Evolutionary conservation across 1,140 invertebrate genomes (phyloP).

Genomic region (Drosophila mayri): DNA sequence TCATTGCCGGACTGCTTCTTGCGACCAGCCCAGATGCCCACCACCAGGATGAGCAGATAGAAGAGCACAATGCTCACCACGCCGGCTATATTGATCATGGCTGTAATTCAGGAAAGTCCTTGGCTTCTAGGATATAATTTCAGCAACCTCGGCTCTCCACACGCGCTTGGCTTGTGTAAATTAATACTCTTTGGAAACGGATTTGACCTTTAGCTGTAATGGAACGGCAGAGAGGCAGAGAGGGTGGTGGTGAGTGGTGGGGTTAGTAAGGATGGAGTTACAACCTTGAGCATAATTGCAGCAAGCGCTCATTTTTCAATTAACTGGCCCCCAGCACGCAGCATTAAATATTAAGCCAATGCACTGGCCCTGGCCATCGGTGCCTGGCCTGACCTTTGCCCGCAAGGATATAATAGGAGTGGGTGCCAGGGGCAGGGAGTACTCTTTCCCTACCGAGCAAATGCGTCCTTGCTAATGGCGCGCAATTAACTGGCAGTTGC

Average conservation of each 20-base stretch:
- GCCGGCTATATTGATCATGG: constrained; percentile 96
- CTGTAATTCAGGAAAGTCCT: constrained; percentile 66
- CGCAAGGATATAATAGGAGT: constrained; percentile 46
- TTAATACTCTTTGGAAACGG: constrained; percentile 41
- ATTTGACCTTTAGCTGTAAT: constrained; percentile 58
- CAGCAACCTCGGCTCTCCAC: constrained; percentile 2
- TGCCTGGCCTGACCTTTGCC: constrained; percentile 57
- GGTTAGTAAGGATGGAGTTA: constrained; percentile 1
- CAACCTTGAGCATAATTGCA: constrained; percentile 25
- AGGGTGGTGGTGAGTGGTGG: not conserved
- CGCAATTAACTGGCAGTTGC: constrained; percentile 60
- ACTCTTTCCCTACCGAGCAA: not conserved
- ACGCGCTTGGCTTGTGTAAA: constrained; percentile 21
- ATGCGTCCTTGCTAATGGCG: constrained; percentile 61
- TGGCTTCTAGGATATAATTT: constrained; percentile 25
- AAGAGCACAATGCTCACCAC: constrained; percentile 97
- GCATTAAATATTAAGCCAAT: constrained; percentile 69
- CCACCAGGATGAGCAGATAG: constrained; percentile 95
- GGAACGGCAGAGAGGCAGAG: constrained; percentile 7
- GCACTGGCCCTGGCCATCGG: constrained; percentile 32
- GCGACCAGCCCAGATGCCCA: constrained; percentile 97
- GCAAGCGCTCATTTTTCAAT: constrained; percentile 42
- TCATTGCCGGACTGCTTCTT: constrained; percentile 95
- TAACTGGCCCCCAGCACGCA: constrained; percentile 32
- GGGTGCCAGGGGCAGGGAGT: not conserved